Percentiles rank a stretch among this genome's conserved stretches.
Conservation (phyloP, 1,140 invertebrate species). For the Aphaenogaster floridana region DNA sequence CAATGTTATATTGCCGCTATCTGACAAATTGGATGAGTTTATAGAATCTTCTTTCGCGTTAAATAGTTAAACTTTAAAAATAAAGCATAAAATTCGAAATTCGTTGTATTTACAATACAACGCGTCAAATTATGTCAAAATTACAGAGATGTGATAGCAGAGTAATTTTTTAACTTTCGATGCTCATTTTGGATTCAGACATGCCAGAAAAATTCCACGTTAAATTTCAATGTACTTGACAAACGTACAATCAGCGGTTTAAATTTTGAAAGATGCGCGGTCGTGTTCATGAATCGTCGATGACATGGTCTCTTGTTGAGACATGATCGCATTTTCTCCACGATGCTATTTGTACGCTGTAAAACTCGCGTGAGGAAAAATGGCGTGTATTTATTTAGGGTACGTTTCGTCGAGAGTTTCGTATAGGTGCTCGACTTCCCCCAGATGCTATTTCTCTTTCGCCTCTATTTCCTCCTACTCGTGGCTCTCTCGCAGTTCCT, state of each 20-base stretch:
- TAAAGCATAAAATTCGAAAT: not conserved
- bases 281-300: conserved; percentile 24
- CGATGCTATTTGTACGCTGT: conserved; percentile 63
- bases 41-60: not conserved
- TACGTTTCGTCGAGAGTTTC: conserved; percentile 65
- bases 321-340: not conserved
- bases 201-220: not conserved
- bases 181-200: not conserved
- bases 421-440: conserved; percentile 70
- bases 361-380: conserved; percentile 63
- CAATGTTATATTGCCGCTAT: not conserved
- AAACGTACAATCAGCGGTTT: not conserved
- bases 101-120: not conserved
- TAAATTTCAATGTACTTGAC: not conserved
- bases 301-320: conserved; percentile 13
- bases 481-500: not conserved
- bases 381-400: conserved; percentile 78
- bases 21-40: not conserved
- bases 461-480: conserved; percentile 12
- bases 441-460: conserved; percentile 74
- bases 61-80: not conserved
- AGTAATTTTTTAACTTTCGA: not conserved
- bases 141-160: not conserved
- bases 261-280: not conserved
- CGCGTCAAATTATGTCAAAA: not conserved